A percentile compares a stretch with the other conserved stretches of the same genome.
phyloP scores from a whole-genome alignment of 2,888 invertebrate species.

The Nomada goodeniana region DNA sequence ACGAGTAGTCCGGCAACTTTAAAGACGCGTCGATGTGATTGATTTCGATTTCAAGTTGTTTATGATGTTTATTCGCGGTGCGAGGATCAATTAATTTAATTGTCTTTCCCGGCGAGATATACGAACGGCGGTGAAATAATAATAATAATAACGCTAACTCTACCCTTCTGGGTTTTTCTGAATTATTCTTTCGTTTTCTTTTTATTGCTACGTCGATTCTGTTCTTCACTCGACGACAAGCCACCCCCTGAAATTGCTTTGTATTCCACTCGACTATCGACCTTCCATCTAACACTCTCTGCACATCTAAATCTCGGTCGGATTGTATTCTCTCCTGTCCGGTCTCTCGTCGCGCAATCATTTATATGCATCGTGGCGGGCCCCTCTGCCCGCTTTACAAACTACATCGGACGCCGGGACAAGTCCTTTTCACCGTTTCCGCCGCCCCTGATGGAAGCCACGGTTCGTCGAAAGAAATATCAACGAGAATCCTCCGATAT shows the following conservation, averaged over 20 bases:
- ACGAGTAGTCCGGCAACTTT: not conserved
- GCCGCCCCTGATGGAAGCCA: constrained; percentile 37
- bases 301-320: constrained; percentile 68
- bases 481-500: not conserved
- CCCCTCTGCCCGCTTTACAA: constrained; percentile 65
- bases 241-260: constrained; percentile 46
- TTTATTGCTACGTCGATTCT: constrained; percentile 20
- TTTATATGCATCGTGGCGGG: constrained; percentile 73
- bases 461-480: constrained; percentile 46
- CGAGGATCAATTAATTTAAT: too few species aligned
- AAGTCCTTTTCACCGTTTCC: constrained; percentile 68
- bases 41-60: too few species aligned
- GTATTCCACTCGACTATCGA: constrained; percentile 63
- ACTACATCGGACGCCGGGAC: constrained; percentile 67
- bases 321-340: constrained; percentile 28
- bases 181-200: constrained; percentile 2
- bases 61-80: too few species aligned
- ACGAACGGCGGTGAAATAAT: too few species aligned
- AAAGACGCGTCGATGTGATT: too few species aligned
- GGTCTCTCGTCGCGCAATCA: constrained; percentile 55
- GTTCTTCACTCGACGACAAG: not conserved
- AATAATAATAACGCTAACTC: too few species aligned
- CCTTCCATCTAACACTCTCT: constrained; percentile 56
- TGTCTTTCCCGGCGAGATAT: too few species aligned
- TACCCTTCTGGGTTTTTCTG: not conserved